A percentile compares a stretch with the other conserved stretches of the same genome.
Conservation (phyloP, 2,888 invertebrate species). For the Neuroscelio doddi region DNA sequence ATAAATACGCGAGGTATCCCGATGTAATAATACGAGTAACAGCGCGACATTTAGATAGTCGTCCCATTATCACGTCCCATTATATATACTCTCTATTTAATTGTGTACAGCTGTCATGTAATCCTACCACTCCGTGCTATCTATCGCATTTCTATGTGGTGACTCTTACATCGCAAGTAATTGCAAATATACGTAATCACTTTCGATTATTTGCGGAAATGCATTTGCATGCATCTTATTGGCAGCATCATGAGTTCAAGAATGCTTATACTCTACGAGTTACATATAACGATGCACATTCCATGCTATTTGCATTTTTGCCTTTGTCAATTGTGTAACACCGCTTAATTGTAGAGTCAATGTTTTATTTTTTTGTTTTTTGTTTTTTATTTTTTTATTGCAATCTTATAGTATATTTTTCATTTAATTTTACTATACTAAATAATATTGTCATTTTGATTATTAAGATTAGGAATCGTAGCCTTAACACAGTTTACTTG, state of each 20-base stretch:
- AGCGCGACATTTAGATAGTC: slow-evolving; percentile 20
- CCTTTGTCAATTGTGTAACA: slow-evolving; percentile 24
- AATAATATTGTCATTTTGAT: no score
- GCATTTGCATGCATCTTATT: slow-evolving; percentile 37
- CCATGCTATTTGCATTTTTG: slow-evolving; percentile 31
- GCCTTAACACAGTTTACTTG: no score
- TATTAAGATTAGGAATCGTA: no score
- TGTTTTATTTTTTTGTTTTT: no score
- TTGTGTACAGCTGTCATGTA: not conserved
- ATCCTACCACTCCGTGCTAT: slow-evolving; percentile 4
- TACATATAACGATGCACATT: slow-evolving; percentile 19
- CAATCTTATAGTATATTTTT: no score
- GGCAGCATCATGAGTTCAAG: slow-evolving; percentile 8
- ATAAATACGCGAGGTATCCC: slow-evolving; percentile 25
- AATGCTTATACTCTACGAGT: slow-evolving; percentile 18
- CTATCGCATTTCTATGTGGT: not conserved
- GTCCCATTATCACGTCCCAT: slow-evolving; percentile 11
- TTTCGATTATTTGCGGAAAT: slow-evolving; percentile 38
- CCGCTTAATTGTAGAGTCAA: no score
- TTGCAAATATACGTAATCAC: slow-evolving; percentile 15
- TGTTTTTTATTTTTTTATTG: no score
- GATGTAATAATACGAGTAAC: slow-evolving; percentile 23
- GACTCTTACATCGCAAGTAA: not conserved
- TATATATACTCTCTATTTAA: slow-evolving; percentile 4
- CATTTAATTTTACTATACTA: no score